Conservation (phyloP, 2,888 invertebrate species). For the Eretmocerus hayati region DNA sequence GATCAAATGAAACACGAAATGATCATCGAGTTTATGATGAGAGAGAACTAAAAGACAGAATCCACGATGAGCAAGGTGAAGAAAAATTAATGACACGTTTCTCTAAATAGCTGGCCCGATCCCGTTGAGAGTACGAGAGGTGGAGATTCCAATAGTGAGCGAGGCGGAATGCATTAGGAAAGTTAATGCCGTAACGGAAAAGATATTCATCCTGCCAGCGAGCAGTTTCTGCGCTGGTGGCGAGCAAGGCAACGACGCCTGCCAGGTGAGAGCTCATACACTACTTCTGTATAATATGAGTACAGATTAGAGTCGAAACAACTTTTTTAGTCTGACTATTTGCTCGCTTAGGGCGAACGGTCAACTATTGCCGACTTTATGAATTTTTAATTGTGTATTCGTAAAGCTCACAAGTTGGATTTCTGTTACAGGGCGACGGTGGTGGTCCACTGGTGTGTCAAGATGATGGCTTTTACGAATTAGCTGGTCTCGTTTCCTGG, state of each 20-base stretch:
- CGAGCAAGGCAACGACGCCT: slow-evolving; percentile 86
- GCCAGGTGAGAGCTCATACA: no score
- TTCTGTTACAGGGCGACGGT: slow-evolving; percentile 87
- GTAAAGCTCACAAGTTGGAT: no score
- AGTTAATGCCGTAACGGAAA: slow-evolving; percentile 90
- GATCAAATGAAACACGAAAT: no score
- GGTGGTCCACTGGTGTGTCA: slow-evolving; percentile 90
- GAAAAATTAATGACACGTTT: slow-evolving; percentile 10
- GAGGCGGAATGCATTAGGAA: slow-evolving; percentile 88
- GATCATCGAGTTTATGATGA: no score
- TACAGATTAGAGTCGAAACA: no score
- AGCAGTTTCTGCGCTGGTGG: slow-evolving; percentile 93
- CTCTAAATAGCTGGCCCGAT: slow-evolving; percentile 71
- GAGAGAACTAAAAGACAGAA: no score
- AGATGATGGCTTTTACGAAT: slow-evolving; percentile 85
- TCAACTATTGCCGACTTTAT: no score
- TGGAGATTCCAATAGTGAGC: slow-evolving; percentile 86
- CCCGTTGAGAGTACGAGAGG: slow-evolving; percentile 80
- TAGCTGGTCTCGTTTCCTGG: slow-evolving; percentile 92
- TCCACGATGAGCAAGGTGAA: no score
- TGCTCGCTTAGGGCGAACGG: no score
- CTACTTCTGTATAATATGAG: no score
- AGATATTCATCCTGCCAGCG: slow-evolving; percentile 87
- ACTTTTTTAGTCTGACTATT: no score
- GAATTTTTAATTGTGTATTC: no score